These are phyloP conservation scores for Sander lucioperca DNA, from an alignment of 2,113 vertebrate genomes.

Conservation along the genomic window DNA sequence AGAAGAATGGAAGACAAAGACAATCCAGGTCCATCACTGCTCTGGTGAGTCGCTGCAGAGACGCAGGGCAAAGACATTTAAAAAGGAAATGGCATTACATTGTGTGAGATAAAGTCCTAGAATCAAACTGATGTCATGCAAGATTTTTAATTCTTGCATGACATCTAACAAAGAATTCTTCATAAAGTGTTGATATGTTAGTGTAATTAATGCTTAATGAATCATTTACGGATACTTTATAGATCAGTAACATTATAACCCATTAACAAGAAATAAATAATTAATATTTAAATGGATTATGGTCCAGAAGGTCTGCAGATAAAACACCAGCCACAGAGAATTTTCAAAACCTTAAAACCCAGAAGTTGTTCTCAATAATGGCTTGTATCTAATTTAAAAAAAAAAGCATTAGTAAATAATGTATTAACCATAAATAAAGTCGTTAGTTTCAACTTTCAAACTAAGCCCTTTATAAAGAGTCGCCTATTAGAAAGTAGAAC, in stretches of 20 bases:
- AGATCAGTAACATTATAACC: background rate
- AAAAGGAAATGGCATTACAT: background rate
- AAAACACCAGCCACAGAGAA: background rate
- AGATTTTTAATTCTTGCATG: too few species aligned
- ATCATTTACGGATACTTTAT: background rate
- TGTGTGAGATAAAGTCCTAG: background rate
- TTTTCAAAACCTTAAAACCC: background rate
- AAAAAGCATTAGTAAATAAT: background rate
- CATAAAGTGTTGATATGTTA: background rate
- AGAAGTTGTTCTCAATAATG: background rate
- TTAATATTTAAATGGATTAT: background rate
- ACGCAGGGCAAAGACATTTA: background rate
- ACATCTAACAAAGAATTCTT: background rate
- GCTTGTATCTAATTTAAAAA: background rate
- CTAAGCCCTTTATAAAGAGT: background rate
- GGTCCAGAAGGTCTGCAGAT: background rate
- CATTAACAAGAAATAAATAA: background rate
- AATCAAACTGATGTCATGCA: background rate
- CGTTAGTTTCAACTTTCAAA: background rate
- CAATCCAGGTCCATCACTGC: background rate
- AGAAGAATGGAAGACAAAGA: conserved; percentile 30
- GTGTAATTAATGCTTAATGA: background rate
- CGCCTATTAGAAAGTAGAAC: background rate
- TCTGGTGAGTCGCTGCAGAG: conserved; percentile 48
- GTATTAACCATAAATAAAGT: background rate